Evolutionary conservation across 2,113 vertebrate genomes (phyloP).

Genomic region (Candoia aspera): DNA sequence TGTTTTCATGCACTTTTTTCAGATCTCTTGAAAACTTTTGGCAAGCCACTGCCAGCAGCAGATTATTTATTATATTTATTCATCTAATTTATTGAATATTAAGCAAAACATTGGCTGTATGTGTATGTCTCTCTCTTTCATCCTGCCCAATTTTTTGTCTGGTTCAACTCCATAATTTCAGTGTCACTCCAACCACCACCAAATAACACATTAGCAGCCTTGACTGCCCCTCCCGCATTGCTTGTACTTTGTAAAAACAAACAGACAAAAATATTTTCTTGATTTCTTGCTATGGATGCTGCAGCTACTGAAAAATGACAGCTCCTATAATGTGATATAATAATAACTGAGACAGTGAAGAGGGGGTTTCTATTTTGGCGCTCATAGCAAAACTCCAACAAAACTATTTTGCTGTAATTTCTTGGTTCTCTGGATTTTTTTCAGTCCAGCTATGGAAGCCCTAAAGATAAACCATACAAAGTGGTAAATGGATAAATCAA

Average conservation of each 20-base stretch:
- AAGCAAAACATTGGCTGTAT: neutral
- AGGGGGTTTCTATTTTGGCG: neutral
- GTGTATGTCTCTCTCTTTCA: neutral
- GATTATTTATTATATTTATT: neutral
- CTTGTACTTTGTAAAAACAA: neutral
- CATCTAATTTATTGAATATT: neutral
- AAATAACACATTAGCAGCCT: neutral
- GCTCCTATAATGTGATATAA: neutral
- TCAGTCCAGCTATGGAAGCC: neutral
- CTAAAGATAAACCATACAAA: neutral
- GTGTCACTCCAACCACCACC: neutral
- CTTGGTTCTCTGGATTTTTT: neutral
- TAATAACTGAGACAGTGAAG: too few species aligned
- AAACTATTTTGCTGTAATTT: neutral
- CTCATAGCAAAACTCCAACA: neutral
- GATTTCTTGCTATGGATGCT: neutral
- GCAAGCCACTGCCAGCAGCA: neutral
- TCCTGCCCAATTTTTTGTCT: neutral
- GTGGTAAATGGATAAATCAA: slow-evolving; percentile 1
- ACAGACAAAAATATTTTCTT: neutral
- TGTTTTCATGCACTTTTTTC: neutral
- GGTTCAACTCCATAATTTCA: neutral
- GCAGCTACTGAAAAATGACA: neutral
- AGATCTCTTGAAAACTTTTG: neutral
- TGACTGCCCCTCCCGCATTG: neutral